Evolutionary conservation across 2,888 invertebrate species (phyloP), one percentile per base, ranked within the genome.

Genomic region (Cryptocephalus moraei): DNA sequence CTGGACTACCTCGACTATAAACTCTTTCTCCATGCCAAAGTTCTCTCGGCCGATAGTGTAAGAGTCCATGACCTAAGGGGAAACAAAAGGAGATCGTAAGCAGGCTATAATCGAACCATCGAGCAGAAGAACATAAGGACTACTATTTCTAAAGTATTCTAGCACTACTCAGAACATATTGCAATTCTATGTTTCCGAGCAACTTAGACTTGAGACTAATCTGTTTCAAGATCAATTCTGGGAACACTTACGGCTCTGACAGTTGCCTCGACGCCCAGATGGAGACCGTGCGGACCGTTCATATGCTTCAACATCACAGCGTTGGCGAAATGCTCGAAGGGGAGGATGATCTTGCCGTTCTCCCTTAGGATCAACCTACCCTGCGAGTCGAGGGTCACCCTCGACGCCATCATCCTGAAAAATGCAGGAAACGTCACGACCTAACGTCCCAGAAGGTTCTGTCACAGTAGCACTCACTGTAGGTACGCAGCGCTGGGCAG

Each of bases 241-340:
- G 6, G 36, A 12, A n/a, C 2, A 76, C 79, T 78, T 66, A 86
- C 89, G 45, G 89, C 88, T 67, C 89, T 75, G 33, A 90, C 85
- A 10, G 90, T 90, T 33, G 86, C 87, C 69, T 90, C 90, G 44
- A 89, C 75, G 38, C 87, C 87, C 48, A 91, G 73, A 74, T 91
- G 90, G 44, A 89, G 72, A 1, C 90, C 89, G 66, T 89, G 89
- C 0, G 89, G 89, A 0, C 90, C 89, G 62, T 88, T 88, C 86
- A 90, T 89, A 63, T 91, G 90, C 64, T 90, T 91, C 56, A 91
- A 68, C 89, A 90, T 90, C 8, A 91, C 89, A 45, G 90, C 90
- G 74, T 90, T 90, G 1, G 89, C 89, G 75, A 90, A 91, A 66
- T 91, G 90, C 70, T 91, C 90, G 69, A 87, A 90, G 2, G 90